Percentiles rank a stretch among this genome's conserved stretches.
These are phyloP conservation scores for Yponomeuta plumbellus DNA, from an alignment of 2,888 invertebrate species.

Conservation along the genomic window DNA sequence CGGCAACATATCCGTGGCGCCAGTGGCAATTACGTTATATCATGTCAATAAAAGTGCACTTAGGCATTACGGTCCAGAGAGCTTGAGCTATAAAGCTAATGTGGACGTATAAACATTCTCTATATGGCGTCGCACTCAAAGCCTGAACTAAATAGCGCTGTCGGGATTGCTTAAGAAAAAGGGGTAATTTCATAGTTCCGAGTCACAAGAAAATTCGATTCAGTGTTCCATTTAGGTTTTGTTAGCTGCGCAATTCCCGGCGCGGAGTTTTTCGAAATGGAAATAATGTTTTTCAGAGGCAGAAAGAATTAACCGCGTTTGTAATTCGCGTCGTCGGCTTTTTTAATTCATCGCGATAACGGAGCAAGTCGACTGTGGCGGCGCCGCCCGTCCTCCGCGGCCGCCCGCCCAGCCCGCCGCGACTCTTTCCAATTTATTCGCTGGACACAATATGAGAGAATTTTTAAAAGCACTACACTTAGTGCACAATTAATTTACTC, in stretches of 20 bases:
- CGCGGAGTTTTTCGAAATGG: neutral
- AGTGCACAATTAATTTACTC: constrained; percentile 1
- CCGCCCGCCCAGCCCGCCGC: neutral
- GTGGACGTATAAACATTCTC: constrained; percentile 65
- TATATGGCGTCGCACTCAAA: constrained; percentile 16
- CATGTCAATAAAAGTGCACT: constrained; percentile 73
- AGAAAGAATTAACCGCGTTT: constrained; percentile 3
- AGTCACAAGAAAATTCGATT: neutral
- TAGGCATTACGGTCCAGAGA: constrained; percentile 56
- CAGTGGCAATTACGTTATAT: constrained; percentile 70
- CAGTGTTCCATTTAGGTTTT: neutral
- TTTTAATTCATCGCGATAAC: constrained; percentile 15
- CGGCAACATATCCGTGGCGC: constrained; percentile 34
- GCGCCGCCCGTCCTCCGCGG: neutral
- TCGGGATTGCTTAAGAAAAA: no score
- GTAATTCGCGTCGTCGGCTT: constrained; percentile 2
- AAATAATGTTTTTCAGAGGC: neutral
- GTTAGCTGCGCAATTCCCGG: neutral
- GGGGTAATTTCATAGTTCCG: neutral
- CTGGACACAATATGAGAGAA: neutral
- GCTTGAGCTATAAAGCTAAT: constrained; percentile 66
- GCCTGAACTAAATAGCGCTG: neutral
- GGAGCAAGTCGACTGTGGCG: neutral
- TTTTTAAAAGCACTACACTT: constrained; percentile 2
- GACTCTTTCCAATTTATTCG: constrained; percentile 4